phyloP scores from a whole-genome alignment of 1,140 invertebrate species.

The Hyles euphorbiae region DNA sequence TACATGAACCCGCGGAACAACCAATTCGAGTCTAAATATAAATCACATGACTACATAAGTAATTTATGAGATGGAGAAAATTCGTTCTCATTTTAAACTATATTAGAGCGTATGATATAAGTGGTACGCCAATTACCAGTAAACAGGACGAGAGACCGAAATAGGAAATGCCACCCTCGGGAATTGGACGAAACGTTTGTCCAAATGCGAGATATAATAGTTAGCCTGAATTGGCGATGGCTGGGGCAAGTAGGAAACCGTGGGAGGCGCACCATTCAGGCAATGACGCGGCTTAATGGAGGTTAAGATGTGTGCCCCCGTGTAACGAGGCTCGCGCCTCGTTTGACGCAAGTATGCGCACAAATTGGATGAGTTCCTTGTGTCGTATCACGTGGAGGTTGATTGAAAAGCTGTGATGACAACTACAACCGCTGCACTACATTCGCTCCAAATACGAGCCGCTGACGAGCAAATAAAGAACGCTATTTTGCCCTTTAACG shows the following conservation, averaged over 20 bases:
- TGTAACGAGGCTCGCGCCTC: constrained; percentile 50
- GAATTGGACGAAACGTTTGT: constrained; percentile 30
- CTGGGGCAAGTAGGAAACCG: constrained; percentile 46
- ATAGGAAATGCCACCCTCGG: constrained; percentile 43
- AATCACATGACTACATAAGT: no score
- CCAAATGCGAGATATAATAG: constrained; percentile 26
- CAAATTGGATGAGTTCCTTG: constrained; percentile 47
- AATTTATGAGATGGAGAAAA: no score
- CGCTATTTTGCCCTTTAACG: no score
- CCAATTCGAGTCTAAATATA: not conserved
- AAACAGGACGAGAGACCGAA: constrained; percentile 25
- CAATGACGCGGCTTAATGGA: constrained; percentile 54
- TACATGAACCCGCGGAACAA: no score
- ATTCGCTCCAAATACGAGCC: no score
- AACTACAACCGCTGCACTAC: no score
- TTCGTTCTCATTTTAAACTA: no score
- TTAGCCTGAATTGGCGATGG: constrained; percentile 42
- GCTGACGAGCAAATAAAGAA: no score
- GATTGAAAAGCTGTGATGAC: constrained; percentile 12
- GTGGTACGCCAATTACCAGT: constrained; percentile 16
- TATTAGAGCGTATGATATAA: not conserved
- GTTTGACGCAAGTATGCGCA: constrained; percentile 46
- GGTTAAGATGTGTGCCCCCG: constrained; percentile 62
- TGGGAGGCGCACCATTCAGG: constrained; percentile 46
- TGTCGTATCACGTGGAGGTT: constrained; percentile 13